These are phyloP conservation scores for Melanotaenia maccullochi DNA, from an alignment of 2,797 vertebrate genomes.

Conservation along the genomic window DNA sequence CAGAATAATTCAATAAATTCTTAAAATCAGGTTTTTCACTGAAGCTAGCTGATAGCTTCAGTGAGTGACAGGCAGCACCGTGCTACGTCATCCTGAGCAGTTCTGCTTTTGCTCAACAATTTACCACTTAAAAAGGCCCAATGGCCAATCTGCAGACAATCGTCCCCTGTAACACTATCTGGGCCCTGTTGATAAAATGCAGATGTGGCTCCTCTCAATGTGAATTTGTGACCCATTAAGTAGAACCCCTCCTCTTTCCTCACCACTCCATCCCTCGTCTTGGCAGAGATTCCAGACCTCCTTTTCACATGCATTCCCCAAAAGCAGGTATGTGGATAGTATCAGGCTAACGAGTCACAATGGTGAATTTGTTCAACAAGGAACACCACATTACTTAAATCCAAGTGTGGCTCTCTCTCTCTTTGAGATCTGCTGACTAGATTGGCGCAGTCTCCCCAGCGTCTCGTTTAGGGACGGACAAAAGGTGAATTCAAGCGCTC, in stretches of 20 bases:
- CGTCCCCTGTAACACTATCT: constrained; percentile 97
- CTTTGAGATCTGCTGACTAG: constrained; percentile 77
- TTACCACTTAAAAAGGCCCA: constrained; percentile 91
- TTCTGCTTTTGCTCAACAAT: constrained; percentile 94
- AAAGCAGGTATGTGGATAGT: constrained; percentile 83
- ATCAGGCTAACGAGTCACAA: constrained; percentile 81
- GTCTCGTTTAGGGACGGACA: constrained; percentile 78
- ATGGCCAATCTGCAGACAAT: constrained; percentile 97
- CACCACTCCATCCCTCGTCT: constrained; percentile 70
- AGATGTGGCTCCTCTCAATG: constrained; percentile 94
- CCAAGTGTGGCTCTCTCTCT: constrained; percentile 76
- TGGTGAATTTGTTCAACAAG: constrained; percentile 84
- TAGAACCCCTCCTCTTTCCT: constrained; percentile 72
- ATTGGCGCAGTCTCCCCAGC: constrained; percentile 77
- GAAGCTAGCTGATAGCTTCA: constrained; percentile 65
- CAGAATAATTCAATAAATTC: constrained; percentile 17
- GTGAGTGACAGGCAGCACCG: constrained; percentile 61
- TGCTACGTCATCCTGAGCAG: constrained; percentile 79
- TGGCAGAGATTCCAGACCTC: constrained; percentile 70
- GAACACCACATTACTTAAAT: constrained; percentile 78
- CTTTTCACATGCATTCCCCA: constrained; percentile 77
- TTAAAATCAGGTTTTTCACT: constrained; percentile 27
- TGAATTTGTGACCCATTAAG: constrained; percentile 91
- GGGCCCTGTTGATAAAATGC: constrained; percentile 97
- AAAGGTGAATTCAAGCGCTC: constrained; percentile 80